Evolutionary conservation across 2,888 invertebrate genomes (phyloP).

Genomic region (Sarcophaga variegata): DNA sequence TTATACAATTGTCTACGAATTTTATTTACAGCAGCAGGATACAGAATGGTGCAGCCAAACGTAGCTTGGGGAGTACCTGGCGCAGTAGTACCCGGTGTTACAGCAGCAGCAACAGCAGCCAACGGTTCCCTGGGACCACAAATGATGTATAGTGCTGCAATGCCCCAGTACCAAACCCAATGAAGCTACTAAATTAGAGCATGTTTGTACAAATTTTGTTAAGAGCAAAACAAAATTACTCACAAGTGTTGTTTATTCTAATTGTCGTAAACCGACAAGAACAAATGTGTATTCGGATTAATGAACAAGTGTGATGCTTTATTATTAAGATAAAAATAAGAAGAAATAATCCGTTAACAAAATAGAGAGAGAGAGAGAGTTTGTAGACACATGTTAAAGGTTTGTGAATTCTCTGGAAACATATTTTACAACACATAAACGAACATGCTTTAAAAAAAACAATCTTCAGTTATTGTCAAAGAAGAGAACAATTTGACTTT

Average conservation of each 20-base stretch:
- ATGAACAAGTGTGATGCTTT: constrained; percentile 67
- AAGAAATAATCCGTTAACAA: constrained; percentile 1
- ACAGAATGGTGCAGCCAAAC: constrained; percentile 86
- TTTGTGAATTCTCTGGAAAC: constrained; percentile 64
- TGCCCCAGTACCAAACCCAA: constrained; percentile 94
- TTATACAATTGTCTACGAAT: neutral
- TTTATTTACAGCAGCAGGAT: constrained; percentile 78
- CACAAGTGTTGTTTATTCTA: constrained; percentile 71
- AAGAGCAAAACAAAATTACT: constrained; percentile 57
- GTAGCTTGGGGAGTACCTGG: constrained; percentile 83
- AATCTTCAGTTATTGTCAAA: constrained; percentile 27
- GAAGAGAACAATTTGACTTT: constrained; percentile 35
- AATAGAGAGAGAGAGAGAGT: constrained; percentile 34
- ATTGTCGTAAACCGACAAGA: constrained; percentile 50
- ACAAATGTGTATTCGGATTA: constrained; percentile 62
- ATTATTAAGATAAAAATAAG: constrained; percentile 64
- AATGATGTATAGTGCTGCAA: constrained; percentile 87
- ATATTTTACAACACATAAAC: constrained; percentile 63
- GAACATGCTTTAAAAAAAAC: constrained; percentile 57
- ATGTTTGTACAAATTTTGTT: constrained; percentile 68
- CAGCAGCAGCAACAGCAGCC: constrained; percentile 82
- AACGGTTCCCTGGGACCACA: constrained; percentile 85
- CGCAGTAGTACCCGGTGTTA: constrained; percentile 83
- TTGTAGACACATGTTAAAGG: constrained; percentile 56
- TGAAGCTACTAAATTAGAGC: constrained; percentile 82